Evolutionary conservation across 2,797 vertebrate species (phyloP), one percentile per base, ranked within the genome.

Genomic region (Podargus strigoides): DNA sequence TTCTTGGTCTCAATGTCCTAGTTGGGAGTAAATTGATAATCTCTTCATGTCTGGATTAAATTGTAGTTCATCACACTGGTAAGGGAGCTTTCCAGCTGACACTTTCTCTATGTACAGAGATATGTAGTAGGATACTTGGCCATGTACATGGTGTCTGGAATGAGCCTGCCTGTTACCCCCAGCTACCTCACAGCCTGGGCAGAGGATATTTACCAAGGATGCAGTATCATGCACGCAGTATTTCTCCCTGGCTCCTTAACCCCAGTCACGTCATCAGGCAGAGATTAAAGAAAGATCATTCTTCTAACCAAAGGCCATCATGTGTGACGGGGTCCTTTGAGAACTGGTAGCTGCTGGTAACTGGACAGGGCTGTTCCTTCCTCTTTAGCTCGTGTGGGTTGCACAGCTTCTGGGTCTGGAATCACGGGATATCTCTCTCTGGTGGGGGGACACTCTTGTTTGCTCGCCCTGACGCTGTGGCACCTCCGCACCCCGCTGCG

Each of bases 391-490:
- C 12, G 1, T 3, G 19, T 3, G 24, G 7, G 12, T 16, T 1
- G 41, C 37, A 2, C 12, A 15, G 0, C 3, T 1, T 9, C 12
- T 7, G 34, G 34, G 23, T 30, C 23, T 7, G 53, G 3, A 2
- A 2, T 1, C 1, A 26, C 13, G 15, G 8, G n/a, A 1, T 47
- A 1, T 24, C 14, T 18, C 37, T n/a, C 39, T n/a, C n/a, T n/a
- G n/a, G n/a, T 5, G 23, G 14, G 1, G 67, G 7, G 4, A 46
- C 4, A 5, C 6, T 1, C 20, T 7, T 2, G 1, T 15, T 6
- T 2, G 14, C n/a, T 16, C 9, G 1, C 39, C 32, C 27, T 0
- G 49, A 0, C 0, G 18, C 46, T 24, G 19, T 3, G 8, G 14
- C 58, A 5, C 8, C 10, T 22, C 20, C 7, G 26, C 0, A 21